Evolutionary conservation across 2,888 invertebrate species (phyloP).

Genomic region (Sarcophaga carnaria): DNA sequence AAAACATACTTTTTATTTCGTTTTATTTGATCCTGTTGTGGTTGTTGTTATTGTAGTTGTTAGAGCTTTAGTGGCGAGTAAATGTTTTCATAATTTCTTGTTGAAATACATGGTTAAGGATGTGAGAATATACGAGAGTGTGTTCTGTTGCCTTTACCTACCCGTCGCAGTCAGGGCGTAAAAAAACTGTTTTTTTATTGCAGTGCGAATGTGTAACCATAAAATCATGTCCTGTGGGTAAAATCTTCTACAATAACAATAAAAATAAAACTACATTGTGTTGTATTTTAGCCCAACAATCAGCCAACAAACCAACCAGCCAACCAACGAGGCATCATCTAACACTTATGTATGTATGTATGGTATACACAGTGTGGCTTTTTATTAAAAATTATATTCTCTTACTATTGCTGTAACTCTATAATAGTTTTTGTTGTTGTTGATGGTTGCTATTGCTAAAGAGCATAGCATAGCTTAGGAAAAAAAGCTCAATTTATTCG

Average conservation of each 20-base stretch:
- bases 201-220: constrained; percentile 5
- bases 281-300: constrained; percentile 18
- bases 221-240: constrained; percentile 46
- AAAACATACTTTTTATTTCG: neutral
- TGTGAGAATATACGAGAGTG: neutral
- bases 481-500: neutral
- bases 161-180: neutral
- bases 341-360: no score
- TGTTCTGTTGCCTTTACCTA: neutral
- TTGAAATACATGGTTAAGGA: no score
- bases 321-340: neutral
- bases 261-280: neutral
- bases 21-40: constrained; percentile 9
- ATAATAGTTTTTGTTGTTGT: neutral
- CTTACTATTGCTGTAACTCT: neutral
- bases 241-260: constrained; percentile 31
- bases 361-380: neutral
- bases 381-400: neutral
- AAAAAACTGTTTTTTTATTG: neutral
- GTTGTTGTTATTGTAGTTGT: constrained; percentile 13
- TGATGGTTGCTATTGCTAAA: neutral
- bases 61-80: constrained; percentile 6
- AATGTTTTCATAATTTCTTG: constrained; percentile 30
- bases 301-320: neutral
- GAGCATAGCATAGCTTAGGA: neutral